Conservation (phyloP, 2,797 vertebrate genomes). For the Hirundo rustica region DNA sequence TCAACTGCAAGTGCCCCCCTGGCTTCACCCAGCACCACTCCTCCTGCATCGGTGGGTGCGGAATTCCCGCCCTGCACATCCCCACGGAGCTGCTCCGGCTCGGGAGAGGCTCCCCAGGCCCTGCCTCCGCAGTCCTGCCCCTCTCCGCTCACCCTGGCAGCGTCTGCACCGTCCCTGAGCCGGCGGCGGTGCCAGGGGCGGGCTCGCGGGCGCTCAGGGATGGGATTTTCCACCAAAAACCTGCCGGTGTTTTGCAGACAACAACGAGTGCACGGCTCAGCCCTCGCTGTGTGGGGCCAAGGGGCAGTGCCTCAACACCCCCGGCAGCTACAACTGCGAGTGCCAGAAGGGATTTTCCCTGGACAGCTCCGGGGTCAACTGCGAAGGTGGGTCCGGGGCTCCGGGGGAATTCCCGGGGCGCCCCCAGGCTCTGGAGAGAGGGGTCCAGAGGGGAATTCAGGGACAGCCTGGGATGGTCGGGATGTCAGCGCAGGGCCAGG, state of each 20-base stretch:
- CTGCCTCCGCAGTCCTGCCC: neutral
- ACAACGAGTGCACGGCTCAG: constrained; percentile 82
- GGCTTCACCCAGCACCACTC: constrained; percentile 85
- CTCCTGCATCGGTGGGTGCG: constrained; percentile 80
- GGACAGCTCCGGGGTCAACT: constrained; percentile 84
- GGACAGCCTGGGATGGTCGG: neutral
- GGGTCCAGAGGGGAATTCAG: neutral
- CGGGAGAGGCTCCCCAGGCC: neutral
- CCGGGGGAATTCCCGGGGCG: neutral
- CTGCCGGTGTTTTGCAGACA: constrained; percentile 69
- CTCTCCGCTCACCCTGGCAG: too few relatives aligned
- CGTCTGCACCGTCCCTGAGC: too few relatives aligned
- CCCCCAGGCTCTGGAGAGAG: neutral
- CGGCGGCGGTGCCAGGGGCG: accelerated
- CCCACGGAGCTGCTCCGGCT: accelerated
- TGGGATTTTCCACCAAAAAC: neutral
- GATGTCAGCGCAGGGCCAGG: neutral
- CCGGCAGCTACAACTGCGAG: constrained; percentile 87
- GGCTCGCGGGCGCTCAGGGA: accelerated
- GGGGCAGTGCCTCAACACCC: constrained; percentile 80
- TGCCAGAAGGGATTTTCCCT: constrained; percentile 89
- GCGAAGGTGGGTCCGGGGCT: constrained; percentile 81
- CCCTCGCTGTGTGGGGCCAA: constrained; percentile 76
- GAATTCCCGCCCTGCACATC: accelerated
- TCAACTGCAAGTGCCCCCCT: constrained; percentile 82